A percentile compares a stretch with the other conserved stretches of the same genome.
Evolutionary conservation across 2,888 invertebrate genomes (phyloP).

Genomic region (Scaptomyza parva): DNA sequence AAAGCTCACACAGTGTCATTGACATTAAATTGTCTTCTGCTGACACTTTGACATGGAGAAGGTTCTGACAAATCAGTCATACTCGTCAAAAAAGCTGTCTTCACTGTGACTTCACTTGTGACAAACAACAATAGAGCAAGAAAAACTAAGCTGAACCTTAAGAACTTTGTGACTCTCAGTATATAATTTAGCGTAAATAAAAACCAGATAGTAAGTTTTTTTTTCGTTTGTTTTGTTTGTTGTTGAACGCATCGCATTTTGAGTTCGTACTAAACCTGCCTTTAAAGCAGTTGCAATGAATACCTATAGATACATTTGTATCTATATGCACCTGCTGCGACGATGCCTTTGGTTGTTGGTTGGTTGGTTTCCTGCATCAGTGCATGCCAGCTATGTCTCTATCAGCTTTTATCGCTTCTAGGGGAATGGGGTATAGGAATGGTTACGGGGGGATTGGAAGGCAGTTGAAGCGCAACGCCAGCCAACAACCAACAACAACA

Average conservation of each 20-base stretch:
- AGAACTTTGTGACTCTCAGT: constrained; percentile 36
- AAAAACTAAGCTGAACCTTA: constrained; percentile 28
- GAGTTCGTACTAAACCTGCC: constrained; percentile 23
- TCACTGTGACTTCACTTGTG: no score
- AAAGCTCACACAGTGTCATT: constrained; percentile 31
- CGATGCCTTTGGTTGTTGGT: constrained; percentile 42
- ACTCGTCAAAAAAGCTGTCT: constrained; percentile 17
- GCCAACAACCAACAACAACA: constrained; percentile 12
- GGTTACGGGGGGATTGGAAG: constrained; percentile 30
- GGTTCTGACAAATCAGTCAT: constrained; percentile 39
- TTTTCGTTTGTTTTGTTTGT: constrained; percentile 8
- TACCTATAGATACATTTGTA: background rate
- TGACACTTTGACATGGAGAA: constrained; percentile 32
- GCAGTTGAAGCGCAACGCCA: constrained; percentile 58
- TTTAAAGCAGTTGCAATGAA: constrained; percentile 21
- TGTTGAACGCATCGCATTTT: constrained; percentile 43
- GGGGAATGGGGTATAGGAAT: constrained; percentile 9
- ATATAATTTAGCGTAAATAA: constrained; percentile 69
- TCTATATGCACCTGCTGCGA: constrained; percentile 48
- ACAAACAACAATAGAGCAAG: constrained; percentile 13
- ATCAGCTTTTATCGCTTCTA: constrained; percentile 63
- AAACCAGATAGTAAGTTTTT: constrained; percentile 56
- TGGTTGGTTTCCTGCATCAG: constrained; percentile 68
- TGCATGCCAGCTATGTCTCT: constrained; percentile 77
- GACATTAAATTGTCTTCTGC: constrained; percentile 29